phyloP scores from a whole-genome alignment of 2,888 invertebrate genomes.

The Eupithecia abbreviata region DNA sequence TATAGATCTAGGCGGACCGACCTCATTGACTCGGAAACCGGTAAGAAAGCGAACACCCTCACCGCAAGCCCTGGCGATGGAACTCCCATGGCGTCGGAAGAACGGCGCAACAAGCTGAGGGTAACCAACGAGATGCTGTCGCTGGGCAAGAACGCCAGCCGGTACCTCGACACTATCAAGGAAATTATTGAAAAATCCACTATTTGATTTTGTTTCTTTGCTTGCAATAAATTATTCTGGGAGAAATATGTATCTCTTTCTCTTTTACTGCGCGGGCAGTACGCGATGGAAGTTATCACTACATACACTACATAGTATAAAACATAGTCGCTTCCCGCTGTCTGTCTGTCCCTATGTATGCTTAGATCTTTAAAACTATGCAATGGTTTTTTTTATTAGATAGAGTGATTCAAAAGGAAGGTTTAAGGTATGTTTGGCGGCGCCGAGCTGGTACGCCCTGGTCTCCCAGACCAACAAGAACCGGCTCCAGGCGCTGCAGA shows the following conservation, averaged over 20 bases:
- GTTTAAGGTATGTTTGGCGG: too few species aligned
- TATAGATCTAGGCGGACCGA: not conserved
- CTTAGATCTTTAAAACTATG: too few species aligned
- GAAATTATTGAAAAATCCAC: conserved; percentile 20
- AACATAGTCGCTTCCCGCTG: too few species aligned
- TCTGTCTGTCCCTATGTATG: too few species aligned
- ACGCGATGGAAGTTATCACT: too few species aligned
- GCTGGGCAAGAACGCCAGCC: conserved; percentile 29
- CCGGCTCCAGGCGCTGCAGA: too few species aligned
- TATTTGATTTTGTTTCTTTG: not conserved
- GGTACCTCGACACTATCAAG: conserved; percentile 25
- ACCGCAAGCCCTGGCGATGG: not conserved
- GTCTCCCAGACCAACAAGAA: too few species aligned
- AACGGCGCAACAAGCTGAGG: not conserved
- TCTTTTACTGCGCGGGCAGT: too few species aligned
- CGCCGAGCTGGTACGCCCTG: too few species aligned
- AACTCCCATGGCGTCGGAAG: not conserved
- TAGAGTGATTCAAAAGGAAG: too few species aligned
- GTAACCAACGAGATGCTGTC: conserved; percentile 20
- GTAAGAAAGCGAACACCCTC: not conserved
- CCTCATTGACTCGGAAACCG: not conserved
- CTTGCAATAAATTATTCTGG: not conserved
- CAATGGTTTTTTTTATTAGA: too few species aligned
- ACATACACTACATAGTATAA: too few species aligned
- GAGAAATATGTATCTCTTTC: not conserved